These are phyloP conservation scores for Clostera curtula DNA, from an alignment of 2,888 invertebrate genomes.

Conservation along the genomic window DNA sequence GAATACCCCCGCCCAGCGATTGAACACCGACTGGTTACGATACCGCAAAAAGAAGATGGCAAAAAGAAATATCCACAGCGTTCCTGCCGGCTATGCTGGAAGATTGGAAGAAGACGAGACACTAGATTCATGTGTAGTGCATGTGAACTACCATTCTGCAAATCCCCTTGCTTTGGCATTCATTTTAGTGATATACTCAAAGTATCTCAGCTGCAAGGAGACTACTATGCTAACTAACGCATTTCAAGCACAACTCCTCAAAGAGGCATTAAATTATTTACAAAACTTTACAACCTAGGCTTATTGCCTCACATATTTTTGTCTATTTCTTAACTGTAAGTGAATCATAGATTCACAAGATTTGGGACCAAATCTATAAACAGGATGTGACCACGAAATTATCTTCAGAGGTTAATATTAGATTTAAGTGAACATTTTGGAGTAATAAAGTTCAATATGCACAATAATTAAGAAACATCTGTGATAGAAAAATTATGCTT, in stretches of 20 bases:
- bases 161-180: constrained; percentile 67
- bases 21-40: constrained; percentile 63
- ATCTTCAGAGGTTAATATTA: constrained; percentile 17
- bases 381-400: constrained; percentile 12
- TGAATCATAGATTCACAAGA: constrained; percentile 44
- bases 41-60: constrained; percentile 72
- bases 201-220: constrained; percentile 59
- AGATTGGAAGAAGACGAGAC: constrained; percentile 63
- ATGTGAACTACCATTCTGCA: constrained; percentile 68
- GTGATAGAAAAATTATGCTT: constrained; percentile 53
- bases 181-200: constrained; percentile 65
- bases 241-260: constrained; percentile 24
- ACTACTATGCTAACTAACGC: constrained; percentile 60
- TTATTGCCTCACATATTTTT: constrained; percentile 17
- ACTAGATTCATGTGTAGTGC: constrained; percentile 69
- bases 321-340: constrained; percentile 11
- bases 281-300: constrained; percentile 21
- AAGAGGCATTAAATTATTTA: constrained; percentile 26
- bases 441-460: constrained; percentile 40
- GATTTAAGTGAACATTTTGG: constrained; percentile 20
- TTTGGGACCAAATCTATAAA: constrained; percentile 38
- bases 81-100: constrained; percentile 70
- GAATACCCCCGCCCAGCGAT: constrained; percentile 43
- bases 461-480: constrained; percentile 50
- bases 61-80: constrained; percentile 72